Conservation (phyloP, 1,140 invertebrate species). For the Stegodyphus dumicola region DNA sequence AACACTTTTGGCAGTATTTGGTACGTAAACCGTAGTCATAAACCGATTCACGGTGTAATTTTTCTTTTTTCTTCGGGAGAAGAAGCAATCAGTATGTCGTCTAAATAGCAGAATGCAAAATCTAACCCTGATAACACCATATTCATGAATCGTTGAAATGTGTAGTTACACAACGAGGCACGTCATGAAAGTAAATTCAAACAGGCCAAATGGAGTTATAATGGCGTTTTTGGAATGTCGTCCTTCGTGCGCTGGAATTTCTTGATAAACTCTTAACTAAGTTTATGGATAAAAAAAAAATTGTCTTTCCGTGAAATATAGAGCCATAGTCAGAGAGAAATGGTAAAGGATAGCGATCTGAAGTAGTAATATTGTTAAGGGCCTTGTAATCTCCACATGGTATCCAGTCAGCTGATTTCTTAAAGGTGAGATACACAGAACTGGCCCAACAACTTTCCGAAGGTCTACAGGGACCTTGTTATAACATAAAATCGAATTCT, state of each 20-base stretch:
- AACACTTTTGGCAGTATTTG: conserved; percentile 63
- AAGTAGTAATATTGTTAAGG: conserved; percentile 20
- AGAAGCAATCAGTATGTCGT: conserved; percentile 69
- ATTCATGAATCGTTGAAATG: conserved; percentile 56
- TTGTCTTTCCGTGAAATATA: conserved; percentile 22
- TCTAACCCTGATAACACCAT: conserved; percentile 56
- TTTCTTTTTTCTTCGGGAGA: conserved; percentile 65
- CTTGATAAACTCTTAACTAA: conserved; percentile 49
- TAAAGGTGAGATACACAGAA: conserved; percentile 63
- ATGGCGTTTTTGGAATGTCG: conserved; percentile 56
- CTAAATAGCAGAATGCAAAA: conserved; percentile 63
- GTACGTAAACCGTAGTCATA: conserved; percentile 64
- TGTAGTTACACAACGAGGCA: too few species aligned
- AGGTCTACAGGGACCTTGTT: conserved; percentile 60
- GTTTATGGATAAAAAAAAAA: conserved; percentile 53
- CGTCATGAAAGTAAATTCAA: conserved; percentile 60
- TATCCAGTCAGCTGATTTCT: conserved; percentile 51
- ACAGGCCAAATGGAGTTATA: conserved; percentile 57
- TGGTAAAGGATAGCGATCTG: conserved; percentile 60
- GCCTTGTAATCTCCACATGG: conserved; percentile 50
- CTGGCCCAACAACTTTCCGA: conserved; percentile 63
- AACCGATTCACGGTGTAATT: too few species aligned
- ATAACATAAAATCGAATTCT: conserved; percentile 42
- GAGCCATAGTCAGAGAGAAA: conserved; percentile 8
- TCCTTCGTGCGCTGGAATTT: conserved; percentile 49